Base-by-base conservation (phyloP, 1,140 invertebrate genomes). In the Aphaenogaster ashmeadi region DNA sequence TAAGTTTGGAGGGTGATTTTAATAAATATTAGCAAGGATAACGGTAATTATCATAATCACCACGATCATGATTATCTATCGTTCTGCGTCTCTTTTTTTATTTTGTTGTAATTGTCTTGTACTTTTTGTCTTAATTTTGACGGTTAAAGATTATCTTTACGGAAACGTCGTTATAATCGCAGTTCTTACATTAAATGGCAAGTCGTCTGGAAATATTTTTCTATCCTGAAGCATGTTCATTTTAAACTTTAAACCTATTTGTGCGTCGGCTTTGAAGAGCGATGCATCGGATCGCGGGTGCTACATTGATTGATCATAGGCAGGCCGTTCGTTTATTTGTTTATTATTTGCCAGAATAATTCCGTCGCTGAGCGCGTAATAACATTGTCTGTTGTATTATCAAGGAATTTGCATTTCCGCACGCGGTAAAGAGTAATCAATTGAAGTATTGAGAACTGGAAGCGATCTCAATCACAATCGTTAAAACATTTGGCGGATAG, bases 331-430 rank as follows among this genome's bases (percentile, higher is more conserved):
- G 86, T 90, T 90, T 90, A 90, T 90, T 90, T 84, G 79, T 86
- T 69, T 86, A 79, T 87, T 89, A 90, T 90, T 90, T 90, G 87
- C 85, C 72, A 72, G 79, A 75, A 79, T 79, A 83, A 90, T 90
- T 90, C 77, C 75, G 84, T 80, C 88, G 88, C 74, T 72, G 85
- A 67, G 87, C 58, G 69, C 88, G 85, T 47, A 58, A 74, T 74
- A 64, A 50, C 80, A 41, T 81, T 80, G 47, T 54, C 78, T 27
- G 52, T 44, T 44, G 60, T 52, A 79, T 86, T 79, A 56, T 86
- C 74, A 75, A 67, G 71, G 58, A 13, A 66, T 79, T 69, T 60
- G 58, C 58, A 84, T 84, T 74, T 60, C 64, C 69, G 74, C 47
- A 18, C 50, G 58, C 47, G 74, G 33, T 66, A 78, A 85, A 78